Evolutionary conservation across 2,797 vertebrate species (phyloP), one percentile per base, ranked within the genome.

Genomic region (Avahi laniger): DNA sequence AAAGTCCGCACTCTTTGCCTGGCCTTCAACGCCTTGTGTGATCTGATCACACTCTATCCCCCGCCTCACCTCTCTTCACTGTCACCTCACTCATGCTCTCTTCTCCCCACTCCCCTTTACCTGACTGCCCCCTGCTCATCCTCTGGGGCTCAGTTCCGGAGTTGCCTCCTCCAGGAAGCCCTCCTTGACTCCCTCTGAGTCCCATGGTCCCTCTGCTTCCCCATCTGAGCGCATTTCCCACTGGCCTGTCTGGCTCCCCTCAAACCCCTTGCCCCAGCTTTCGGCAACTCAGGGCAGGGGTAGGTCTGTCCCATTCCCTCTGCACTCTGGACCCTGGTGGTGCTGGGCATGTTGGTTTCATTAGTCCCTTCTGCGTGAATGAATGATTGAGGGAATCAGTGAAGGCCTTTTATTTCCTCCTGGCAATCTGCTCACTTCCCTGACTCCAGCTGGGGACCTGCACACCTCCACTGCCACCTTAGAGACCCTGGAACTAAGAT

Each of bases 101-200:
- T 33, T 89, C 30, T 91, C 15, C 4, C 6, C 0, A 11, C 22
- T 15, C 1, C 22, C n/a, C 33, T 73, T 67, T 30, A 43, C 38
- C 65, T 6, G 14, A 4, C 13, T 59, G 26, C 8, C 67, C 67
- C 28, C 12, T 57, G 35, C 2, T 15, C 35, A 61, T 30, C 43
- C 41, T 87, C 17, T 59, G 61, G 9, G 54, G n/a, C 57, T 92
- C 54, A 67, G 10, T 33, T 57, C n/a, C 72, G 79, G 54, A 6
- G 22, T 26, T 57, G 54, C 75, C 24, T 83, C 69, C 65, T 89
- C 79, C 35, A 38, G 41, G 95, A 93, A 94, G 92, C 30, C 73
- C 63, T 89, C 38, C 24, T 7, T 35, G 83, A 72, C 86, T 95
- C 52, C 15, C 41, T 70, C 35, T 1, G 76, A 69, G 41, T 46